Evolutionary conservation across 2,797 vertebrate species (phyloP).

Genomic region (Cetoscarus ocellatus): DNA sequence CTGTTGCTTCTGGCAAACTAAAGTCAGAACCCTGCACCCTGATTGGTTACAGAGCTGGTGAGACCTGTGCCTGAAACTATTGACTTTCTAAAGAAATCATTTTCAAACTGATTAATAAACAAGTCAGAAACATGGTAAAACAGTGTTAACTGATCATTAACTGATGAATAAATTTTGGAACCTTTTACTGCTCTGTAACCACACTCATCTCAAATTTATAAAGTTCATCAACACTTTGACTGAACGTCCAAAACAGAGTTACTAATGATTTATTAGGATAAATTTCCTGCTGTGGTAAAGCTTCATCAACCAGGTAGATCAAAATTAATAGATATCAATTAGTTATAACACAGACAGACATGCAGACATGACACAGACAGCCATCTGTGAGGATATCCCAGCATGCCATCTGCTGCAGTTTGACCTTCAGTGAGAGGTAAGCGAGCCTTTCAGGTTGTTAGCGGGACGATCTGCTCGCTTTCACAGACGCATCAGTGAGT

Average conservation of each 20-base stretch:
- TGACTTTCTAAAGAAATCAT: neutral
- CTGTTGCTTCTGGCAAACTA: neutral
- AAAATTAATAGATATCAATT: neutral
- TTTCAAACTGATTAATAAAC: neutral
- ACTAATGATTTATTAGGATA: neutral
- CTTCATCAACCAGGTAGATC: neutral
- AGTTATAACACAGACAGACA: neutral
- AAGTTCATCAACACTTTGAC: neutral
- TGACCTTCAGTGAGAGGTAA: constrained; percentile 30
- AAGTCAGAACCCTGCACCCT: neutral
- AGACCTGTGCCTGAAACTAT: neutral
- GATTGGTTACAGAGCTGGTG: neutral
- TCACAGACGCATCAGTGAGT: constrained; percentile 1
- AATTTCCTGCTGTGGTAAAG: no score
- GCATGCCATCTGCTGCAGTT: constrained; percentile 32
- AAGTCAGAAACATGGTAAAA: neutral
- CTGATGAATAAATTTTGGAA: no score
- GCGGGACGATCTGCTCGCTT: neutral
- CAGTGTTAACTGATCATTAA: neutral
- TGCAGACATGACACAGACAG: neutral
- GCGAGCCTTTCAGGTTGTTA: constrained; percentile 11
- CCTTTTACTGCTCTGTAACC: neutral
- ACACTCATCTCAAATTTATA: no score
- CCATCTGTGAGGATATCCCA: constrained; percentile 9
- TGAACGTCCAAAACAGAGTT: neutral